Base-by-base conservation (phyloP, 2,113 vertebrate species). In the Salvator merianae region DNA sequence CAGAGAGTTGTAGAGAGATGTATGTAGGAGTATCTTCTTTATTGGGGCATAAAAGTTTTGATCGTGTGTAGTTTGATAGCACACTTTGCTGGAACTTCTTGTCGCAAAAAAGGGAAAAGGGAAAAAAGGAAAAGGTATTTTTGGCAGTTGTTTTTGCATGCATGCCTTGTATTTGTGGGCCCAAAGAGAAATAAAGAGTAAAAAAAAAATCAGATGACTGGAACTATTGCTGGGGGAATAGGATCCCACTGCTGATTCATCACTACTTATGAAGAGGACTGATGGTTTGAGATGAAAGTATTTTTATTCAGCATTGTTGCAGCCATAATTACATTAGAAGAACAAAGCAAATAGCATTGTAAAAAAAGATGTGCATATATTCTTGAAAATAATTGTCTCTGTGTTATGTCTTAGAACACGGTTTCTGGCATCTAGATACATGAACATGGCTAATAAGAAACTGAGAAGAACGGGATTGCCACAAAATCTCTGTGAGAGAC, bases 371-470 rank as follows among this genome's bases (percentile, higher is more conserved):
- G 28, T 36, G 36, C 74, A 16, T 53, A 85, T 72, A 79, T 70
- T 72, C 79, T 26, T 5, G 10, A 53, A 2, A 3, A 1, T 3
- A 24, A 87, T 86, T 83, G 9, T 65, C 1, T 20, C 24, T 30
- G 62, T 90, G 24, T 36, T 91, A 88, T 87, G 0, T 22, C 30
- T 4, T 73, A 83, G 91, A 81, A 28, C 66, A 69, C 69, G 62
- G 63, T 77, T 84, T 70, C 43, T 77, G 34, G 65, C 50, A 59
- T 38, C 71, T 74, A 91, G 83, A 18, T 63, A 77, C 84, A 26
- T 38, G 80, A 88, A 8, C 20, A 97, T 97, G 97, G 90, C 95
- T 84, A 87, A 88, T 86, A 97, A 95, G 93, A 97, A 96, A 82
- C 87, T 97, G 38, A 95, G 94, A 91, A 94, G 97, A 94, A 93